phyloP scores from a whole-genome alignment of 2,888 invertebrate species.

The Tubulanus polymorphus region DNA sequence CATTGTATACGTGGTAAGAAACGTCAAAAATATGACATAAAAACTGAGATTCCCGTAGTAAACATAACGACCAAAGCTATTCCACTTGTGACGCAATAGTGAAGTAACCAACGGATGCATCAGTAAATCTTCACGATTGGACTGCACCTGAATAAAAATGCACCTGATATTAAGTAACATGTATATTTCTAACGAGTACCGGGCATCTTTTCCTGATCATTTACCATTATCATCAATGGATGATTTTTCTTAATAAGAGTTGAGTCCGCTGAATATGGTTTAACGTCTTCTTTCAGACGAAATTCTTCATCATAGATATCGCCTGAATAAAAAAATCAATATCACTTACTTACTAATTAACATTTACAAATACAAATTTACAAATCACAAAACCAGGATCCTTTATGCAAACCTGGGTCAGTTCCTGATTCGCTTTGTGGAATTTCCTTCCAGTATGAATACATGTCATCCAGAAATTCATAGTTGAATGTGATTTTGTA shows the following conservation, averaged over 20 bases:
- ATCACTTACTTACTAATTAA: no score
- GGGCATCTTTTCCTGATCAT: no score
- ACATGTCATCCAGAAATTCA: conserved; percentile 57
- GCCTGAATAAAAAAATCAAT: conserved; percentile 26
- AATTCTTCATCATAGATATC: conserved; percentile 46
- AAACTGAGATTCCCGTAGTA: conserved; percentile 56
- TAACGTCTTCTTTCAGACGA: conserved; percentile 33
- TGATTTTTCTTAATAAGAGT: conserved; percentile 51
- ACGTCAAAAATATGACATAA: conserved; percentile 54
- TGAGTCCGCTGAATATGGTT: conserved; percentile 47
- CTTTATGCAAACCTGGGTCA: no score
- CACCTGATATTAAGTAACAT: no score
- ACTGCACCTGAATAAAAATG: conserved; percentile 36
- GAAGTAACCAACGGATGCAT: conserved; percentile 56
- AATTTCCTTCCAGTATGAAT: conserved; percentile 43
- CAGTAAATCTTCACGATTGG: conserved; percentile 53
- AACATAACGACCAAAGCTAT: conserved; percentile 54
- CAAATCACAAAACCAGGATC: no score
- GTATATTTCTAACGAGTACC: not conserved
- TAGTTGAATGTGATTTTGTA: conserved; percentile 55
- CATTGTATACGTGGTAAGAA: conserved; percentile 54
- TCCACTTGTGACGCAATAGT: conserved; percentile 57
- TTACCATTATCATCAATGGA: conserved; percentile 53
- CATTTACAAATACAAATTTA: no score
- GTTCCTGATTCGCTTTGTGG: conserved; percentile 30